These are phyloP conservation scores for Orthonyx spaldingii DNA, from an alignment of 2,113 vertebrate genomes.

Conservation along the genomic window DNA sequence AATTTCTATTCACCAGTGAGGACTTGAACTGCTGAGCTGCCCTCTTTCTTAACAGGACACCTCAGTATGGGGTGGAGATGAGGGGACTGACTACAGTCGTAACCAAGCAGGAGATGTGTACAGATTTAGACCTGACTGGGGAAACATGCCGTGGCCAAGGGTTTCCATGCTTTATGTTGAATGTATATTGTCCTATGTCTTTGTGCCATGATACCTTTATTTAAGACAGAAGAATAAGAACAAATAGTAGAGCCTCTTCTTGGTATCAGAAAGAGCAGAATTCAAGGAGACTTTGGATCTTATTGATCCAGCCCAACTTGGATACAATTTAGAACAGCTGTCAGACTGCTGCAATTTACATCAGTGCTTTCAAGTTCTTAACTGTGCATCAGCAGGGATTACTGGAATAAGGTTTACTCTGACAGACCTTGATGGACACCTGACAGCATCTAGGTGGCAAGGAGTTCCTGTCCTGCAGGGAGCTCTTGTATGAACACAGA, in stretches of 20 bases:
- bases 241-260: background rate
- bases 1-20: background rate
- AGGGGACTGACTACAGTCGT: background rate
- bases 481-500: background rate
- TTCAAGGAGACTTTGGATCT: background rate
- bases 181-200: background rate
- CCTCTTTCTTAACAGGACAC: background rate
- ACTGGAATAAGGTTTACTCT: background rate
- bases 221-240: background rate
- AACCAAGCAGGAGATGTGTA: background rate
- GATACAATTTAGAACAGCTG: background rate
- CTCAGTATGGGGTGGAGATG: background rate
- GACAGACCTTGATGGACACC: background rate
- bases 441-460: background rate
- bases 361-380: background rate
- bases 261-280: background rate
- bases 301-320: background rate
- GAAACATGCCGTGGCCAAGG: background rate
- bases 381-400: background rate
- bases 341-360: background rate
- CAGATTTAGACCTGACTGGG: background rate
- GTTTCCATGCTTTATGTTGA: background rate
- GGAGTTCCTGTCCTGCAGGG: background rate
- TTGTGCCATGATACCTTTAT: background rate
- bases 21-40: background rate